phyloP scores from a whole-genome alignment of 2,113 vertebrate genomes.

The Poeciliopsis retropinna region DNA sequence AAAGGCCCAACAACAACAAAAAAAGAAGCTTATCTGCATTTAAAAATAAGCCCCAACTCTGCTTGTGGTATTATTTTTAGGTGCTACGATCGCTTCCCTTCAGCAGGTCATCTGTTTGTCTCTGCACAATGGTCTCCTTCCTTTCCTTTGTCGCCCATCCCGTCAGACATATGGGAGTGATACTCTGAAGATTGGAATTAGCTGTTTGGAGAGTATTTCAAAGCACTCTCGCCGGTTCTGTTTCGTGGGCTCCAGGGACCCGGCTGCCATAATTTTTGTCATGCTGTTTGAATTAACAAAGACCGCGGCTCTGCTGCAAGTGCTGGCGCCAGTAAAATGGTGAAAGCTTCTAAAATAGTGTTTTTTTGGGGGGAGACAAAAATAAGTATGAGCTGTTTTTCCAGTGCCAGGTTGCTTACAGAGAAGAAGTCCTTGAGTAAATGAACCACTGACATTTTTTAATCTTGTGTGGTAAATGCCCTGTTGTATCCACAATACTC shows the following conservation, averaged over 20 bases:
- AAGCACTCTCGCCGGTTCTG: slow-evolving; percentile 45
- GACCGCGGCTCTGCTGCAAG: slow-evolving; percentile 58
- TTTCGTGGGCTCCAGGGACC: slow-evolving; percentile 50
- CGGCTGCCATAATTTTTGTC: slow-evolving; percentile 44
- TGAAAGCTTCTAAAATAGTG: slow-evolving; percentile 34
- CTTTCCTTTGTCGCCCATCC: slow-evolving; percentile 14
- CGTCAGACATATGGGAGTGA: slow-evolving; percentile 59
- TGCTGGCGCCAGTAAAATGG: slow-evolving; percentile 12
- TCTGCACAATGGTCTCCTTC: slow-evolving; percentile 21
- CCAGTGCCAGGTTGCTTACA: neutral
- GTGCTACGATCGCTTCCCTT: slow-evolving; percentile 10
- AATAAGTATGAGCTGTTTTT: slow-evolving; percentile 6
- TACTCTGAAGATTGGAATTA: slow-evolving; percentile 44
- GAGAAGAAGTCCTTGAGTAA: neutral
- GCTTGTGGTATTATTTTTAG: slow-evolving; percentile 63
- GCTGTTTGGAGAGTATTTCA: slow-evolving; percentile 53
- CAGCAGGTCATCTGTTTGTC: slow-evolving; percentile 12
- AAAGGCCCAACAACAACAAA: neutral
- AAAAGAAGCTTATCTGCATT: slow-evolving; percentile 45
- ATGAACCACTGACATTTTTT: slow-evolving; percentile 16
- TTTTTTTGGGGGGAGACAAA: neutral
- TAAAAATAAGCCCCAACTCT: slow-evolving; percentile 10
- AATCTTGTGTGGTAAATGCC: slow-evolving; percentile 12
- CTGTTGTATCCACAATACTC: neutral
- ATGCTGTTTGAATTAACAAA: slow-evolving; percentile 65